phyloP scores from a whole-genome alignment of 2,113 vertebrate genomes.

The Alouatta palliata region DNA sequence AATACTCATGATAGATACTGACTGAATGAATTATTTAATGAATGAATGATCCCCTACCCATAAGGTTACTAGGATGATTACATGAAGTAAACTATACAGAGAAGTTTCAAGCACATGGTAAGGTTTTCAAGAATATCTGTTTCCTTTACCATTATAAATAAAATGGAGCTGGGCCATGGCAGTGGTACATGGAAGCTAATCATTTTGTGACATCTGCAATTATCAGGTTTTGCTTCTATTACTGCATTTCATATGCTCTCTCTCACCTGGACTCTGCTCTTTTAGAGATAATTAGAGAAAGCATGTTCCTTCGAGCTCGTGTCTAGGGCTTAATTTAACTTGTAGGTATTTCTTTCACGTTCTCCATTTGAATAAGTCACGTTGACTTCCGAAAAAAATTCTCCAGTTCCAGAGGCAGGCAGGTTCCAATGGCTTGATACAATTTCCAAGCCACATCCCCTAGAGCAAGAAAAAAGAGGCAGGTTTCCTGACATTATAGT shows the following conservation, averaged over 20 bases:
- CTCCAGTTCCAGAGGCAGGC: neutral
- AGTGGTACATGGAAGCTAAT: neutral
- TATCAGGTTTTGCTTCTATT: neutral
- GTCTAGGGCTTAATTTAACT: neutral
- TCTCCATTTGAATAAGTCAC: neutral
- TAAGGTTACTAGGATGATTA: neutral
- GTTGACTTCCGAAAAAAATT: neutral
- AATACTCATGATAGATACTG: neutral
- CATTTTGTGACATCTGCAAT: neutral
- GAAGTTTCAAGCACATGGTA: neutral
- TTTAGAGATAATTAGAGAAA: neutral
- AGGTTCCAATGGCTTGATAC: neutral
- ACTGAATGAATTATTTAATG: slow-evolving; percentile 3
- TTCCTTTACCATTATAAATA: neutral
- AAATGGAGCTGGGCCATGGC: neutral
- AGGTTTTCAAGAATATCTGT: neutral
- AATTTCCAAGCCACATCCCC: neutral
- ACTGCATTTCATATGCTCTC: neutral
- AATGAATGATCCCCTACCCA: neutral
- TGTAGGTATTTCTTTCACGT: neutral
- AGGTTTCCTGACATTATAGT: neutral
- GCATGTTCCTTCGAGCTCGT: neutral
- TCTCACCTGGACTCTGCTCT: slow-evolving; percentile 7
- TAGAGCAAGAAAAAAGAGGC: neutral
- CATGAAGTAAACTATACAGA: neutral